Base-by-base conservation (phyloP, 64 coral and sea anemone species). In the Porites lutea region DNA sequence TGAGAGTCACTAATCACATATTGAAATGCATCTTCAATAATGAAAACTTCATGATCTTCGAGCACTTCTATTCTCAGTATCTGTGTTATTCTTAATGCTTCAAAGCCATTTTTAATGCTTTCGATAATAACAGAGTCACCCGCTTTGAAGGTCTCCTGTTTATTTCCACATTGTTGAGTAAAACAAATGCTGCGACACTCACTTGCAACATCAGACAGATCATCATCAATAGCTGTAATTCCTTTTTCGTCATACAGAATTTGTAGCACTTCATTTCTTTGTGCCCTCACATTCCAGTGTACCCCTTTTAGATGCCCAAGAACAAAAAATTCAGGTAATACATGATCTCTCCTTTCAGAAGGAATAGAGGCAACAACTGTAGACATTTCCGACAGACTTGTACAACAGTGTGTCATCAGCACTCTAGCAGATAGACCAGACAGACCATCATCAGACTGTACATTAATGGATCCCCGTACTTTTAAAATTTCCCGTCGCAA, bases 401-500 rank as follows among this genome's bases (percentile, higher is more conserved):
- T 19, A 70, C 66, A 70, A 70, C 66, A 70, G 6, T 70, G 66
- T 70, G 66, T 21, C 18, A 21, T 8, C 66, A 70, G 5, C 18
- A 21, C 18, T 70, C 66, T 23, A 70, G 66, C 20, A 21, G 18
- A 21, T 70, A 21, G 66, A 70, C 20, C 66, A 22, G 18, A 21
- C 21, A 21, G 66, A 70, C 20, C 66, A 22, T 70, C 66, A n/a
- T 20, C 5, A 69, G 66, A 69, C 14, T 88, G 70, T 59, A 3
- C 70, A 76, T 75, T 77, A 3, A 88, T 49, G 47, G 86, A 88
- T 48, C 48, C 27, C 21, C 65, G 66, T 19, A 87, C 83, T 59
- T 77, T 76, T 47, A 88, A 51, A 75, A 88, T 60, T 62, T 88
- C 87, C 76, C 87, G 71, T 10, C 72, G 53, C 55, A 63, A 37